Conservation (phyloP, 2,113 vertebrate genomes). For the Pelvicachromis taeniatus region DNA sequence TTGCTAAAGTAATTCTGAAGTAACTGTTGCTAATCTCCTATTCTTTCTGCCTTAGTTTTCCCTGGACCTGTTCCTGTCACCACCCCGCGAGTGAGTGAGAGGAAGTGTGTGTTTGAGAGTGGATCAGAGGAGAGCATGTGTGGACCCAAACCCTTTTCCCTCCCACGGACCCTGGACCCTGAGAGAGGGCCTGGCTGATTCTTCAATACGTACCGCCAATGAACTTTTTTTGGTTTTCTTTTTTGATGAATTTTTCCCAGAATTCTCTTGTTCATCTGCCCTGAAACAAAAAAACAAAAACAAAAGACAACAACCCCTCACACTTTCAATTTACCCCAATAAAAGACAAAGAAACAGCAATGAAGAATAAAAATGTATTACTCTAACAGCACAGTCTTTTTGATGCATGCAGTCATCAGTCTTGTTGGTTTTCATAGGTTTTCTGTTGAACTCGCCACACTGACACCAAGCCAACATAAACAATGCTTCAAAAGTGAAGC, state of each 20-base stretch:
- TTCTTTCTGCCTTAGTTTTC: too few species aligned
- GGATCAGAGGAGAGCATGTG: too few species aligned
- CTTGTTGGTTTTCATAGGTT: neutral
- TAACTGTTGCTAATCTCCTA: too few species aligned
- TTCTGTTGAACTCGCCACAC: neutral
- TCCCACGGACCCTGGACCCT: too few species aligned
- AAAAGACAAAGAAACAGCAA: neutral
- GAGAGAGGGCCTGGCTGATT: too few species aligned
- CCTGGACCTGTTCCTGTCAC: too few species aligned
- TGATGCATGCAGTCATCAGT: neutral
- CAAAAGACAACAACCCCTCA: neutral
- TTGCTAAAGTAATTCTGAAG: too few species aligned
- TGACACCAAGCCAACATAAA: neutral
- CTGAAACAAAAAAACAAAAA: conserved; percentile 35
- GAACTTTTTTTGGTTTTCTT: conserved; percentile 62
- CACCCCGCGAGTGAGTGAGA: too few species aligned
- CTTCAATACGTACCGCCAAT: conserved; percentile 16
- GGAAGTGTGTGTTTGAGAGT: too few species aligned
- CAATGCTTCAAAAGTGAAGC: neutral
- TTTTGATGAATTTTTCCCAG: conserved; percentile 61
- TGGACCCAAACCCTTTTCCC: too few species aligned
- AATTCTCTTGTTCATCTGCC: conserved; percentile 49
- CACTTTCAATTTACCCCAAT: neutral
- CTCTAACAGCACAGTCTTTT: neutral
- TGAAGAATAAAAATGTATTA: conserved; percentile 67